Percentiles rank a stretch among this genome's conserved stretches.
These are phyloP conservation scores for Onthophagus taurus DNA, from an alignment of 1,140 invertebrate species.

Conservation along the genomic window DNA sequence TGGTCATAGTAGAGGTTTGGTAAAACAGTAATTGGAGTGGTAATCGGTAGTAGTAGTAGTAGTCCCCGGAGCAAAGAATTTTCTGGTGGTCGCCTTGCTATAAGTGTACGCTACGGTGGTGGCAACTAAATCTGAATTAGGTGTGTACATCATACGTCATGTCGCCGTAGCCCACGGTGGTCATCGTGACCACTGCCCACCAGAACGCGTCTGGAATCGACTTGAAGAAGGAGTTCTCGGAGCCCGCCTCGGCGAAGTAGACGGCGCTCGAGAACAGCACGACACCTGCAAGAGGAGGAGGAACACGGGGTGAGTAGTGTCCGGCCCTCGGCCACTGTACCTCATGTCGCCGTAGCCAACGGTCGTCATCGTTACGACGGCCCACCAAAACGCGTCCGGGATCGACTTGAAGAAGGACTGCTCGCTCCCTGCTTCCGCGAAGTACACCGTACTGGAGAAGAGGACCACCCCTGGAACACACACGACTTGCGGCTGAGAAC, in stretches of 20 bases:
- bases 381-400: slow-evolving; percentile 96
- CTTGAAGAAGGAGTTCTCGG: slow-evolving; percentile 97
- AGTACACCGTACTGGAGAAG: slow-evolving; percentile 97
- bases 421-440: slow-evolving; percentile 93
- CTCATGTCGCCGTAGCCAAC: slow-evolving; percentile 98
- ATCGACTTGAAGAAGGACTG: slow-evolving; percentile 96
- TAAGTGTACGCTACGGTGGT: slow-evolving; percentile 23
- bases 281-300: slow-evolving; percentile 80
- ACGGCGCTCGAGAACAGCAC: slow-evolving; percentile 98
- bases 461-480: slow-evolving; percentile 85
- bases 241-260: slow-evolving; percentile 97
- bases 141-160: slow-evolving; percentile 90
- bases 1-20: no score
- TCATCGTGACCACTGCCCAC: slow-evolving; percentile 99
- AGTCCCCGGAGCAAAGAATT: slow-evolving; percentile 36
- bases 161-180: slow-evolving; percentile 99
- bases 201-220: slow-evolving; percentile 97
- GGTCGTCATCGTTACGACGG: slow-evolving; percentile 87
- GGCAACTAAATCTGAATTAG: slow-evolving; percentile 54
- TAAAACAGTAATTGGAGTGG: no score
- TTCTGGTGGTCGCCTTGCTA: slow-evolving; percentile 22
- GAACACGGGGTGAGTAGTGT: slow-evolving; percentile 38
- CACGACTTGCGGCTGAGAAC: slow-evolving; percentile 14
- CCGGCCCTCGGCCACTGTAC: slow-evolving; percentile 50
- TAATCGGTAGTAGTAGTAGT: no score